Evolutionary conservation across 2,888 invertebrate genomes (phyloP).

Genomic region (Melikaiella ostensackeni): DNA sequence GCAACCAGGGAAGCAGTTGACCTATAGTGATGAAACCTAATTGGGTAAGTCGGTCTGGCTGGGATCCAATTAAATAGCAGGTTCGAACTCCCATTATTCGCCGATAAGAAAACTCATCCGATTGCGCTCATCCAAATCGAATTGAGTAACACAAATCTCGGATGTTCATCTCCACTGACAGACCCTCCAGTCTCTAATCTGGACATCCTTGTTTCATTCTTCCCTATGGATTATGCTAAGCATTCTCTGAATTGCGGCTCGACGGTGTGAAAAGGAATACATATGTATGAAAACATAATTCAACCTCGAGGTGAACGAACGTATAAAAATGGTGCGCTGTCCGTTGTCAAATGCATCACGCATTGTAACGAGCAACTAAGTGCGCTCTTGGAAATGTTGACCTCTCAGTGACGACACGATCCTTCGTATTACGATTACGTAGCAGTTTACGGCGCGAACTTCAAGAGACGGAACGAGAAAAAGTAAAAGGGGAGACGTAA

Average conservation of each 20-base stretch:
- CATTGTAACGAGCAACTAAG: conserved; percentile 72
- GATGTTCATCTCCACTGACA: background rate
- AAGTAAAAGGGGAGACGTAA: conserved; percentile 6
- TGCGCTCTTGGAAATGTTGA: conserved; percentile 67
- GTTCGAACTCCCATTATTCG: conserved; percentile 31
- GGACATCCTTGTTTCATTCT: background rate
- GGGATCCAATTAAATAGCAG: conserved; percentile 66
- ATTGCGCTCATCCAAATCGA: background rate
- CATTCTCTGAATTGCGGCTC: background rate
- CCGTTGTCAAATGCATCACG: conserved; percentile 67
- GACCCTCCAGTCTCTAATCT: background rate
- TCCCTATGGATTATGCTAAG: background rate
- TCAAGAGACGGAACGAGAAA: conserved; percentile 28
- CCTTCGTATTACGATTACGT: conserved; percentile 49
- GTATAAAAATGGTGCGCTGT: conserved; percentile 60
- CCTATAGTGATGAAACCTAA: conserved; percentile 75
- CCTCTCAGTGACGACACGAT: conserved; percentile 65
- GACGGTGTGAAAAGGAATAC: conserved; percentile 11
- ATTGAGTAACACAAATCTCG: background rate
- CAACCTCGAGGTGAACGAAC: conserved; percentile 68
- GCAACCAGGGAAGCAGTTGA: conserved; percentile 68
- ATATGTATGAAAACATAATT: conserved; percentile 57
- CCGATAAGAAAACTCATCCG: background rate
- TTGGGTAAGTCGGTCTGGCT: conserved; percentile 76
- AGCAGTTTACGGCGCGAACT: background rate